Evolutionary conservation across 53 echinoderm and acorn worm genomes (phyloP).

Genomic region (Holothuria scabra): DNA sequence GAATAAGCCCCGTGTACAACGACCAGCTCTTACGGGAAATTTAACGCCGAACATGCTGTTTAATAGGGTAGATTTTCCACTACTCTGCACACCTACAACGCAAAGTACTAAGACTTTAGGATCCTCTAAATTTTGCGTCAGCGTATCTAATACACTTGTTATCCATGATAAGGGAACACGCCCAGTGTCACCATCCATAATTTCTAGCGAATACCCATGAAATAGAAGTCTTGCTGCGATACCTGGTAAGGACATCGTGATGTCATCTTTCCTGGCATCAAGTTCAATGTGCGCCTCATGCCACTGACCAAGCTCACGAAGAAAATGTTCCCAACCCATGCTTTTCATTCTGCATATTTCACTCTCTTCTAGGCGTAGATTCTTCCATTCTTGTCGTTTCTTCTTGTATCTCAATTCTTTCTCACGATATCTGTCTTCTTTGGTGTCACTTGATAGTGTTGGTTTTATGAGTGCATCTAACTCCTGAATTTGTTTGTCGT

Average conservation of each 20-base stretch:
- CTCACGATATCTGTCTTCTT: too few relatives aligned
- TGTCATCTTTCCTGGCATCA: not conserved
- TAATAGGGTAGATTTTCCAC: slow-evolving; percentile 28
- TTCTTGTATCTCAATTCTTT: too few relatives aligned
- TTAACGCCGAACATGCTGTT: slow-evolving; percentile 22
- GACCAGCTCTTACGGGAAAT: slow-evolving; percentile 26
- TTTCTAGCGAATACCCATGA: not conserved
- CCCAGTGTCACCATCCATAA: slow-evolving; percentile 35
- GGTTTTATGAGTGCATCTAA: not conserved
- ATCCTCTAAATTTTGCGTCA: not conserved
- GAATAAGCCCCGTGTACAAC: slow-evolving; percentile 22
- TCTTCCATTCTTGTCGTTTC: too few relatives aligned
- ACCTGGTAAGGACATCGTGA: not conserved
- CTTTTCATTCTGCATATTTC: too few relatives aligned
- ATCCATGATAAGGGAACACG: slow-evolving; percentile 8
- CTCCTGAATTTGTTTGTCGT: not conserved
- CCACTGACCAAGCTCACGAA: not conserved
- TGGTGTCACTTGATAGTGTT: not conserved
- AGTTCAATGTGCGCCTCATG: slow-evolving; percentile 17
- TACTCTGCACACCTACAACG: slow-evolving; percentile 9
- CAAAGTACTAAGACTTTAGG: not conserved
- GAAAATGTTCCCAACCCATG: too few relatives aligned
- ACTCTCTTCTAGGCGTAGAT: too few relatives aligned
- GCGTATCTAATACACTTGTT: not conserved
- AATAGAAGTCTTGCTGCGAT: not conserved